These are phyloP conservation scores for Andrena marginata DNA, from an alignment of 2,888 invertebrate species.

Conservation along the genomic window DNA sequence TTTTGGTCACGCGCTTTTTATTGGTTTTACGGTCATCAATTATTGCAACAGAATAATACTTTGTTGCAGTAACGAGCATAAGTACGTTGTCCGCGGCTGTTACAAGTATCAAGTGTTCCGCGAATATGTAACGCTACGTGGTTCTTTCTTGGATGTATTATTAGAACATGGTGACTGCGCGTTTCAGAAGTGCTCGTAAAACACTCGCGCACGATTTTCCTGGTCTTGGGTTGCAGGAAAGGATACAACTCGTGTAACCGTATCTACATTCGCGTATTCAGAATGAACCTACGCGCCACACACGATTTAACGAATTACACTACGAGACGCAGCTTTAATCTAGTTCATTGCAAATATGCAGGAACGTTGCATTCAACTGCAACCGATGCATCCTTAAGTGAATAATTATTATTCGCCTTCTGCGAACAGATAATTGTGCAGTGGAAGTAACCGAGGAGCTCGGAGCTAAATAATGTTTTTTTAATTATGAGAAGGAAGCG, in stretches of 20 bases:
- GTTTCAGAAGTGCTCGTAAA: slow-evolving; percentile 34
- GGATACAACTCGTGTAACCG: slow-evolving; percentile 13
- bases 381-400: background rate
- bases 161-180: slow-evolving; percentile 41
- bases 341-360: slow-evolving; percentile 15
- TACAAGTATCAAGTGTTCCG: slow-evolving; percentile 15
- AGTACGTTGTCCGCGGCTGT: slow-evolving; percentile 1
- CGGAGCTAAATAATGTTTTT: too few species aligned
- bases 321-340: slow-evolving; percentile 26
- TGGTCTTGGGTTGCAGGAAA: slow-evolving; percentile 7
- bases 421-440: background rate
- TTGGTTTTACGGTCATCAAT: slow-evolving; percentile 13
- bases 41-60: slow-evolving; percentile 24
- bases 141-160: slow-evolving; percentile 39
- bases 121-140: slow-evolving; percentile 20
- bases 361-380: slow-evolving; percentile 13
- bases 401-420: slow-evolving; percentile 9
- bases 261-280: slow-evolving; percentile 22
- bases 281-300: slow-evolving; percentile 6
- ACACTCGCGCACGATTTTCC: slow-evolving; percentile 27
- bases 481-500: too few species aligned
- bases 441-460: too few species aligned
- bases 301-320: slow-evolving; percentile 25
- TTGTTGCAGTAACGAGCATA: background rate
- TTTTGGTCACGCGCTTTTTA: background rate